Base-by-base conservation (phyloP, 2,113 vertebrate genomes). In the Chaenocephalus aceratus region DNA sequence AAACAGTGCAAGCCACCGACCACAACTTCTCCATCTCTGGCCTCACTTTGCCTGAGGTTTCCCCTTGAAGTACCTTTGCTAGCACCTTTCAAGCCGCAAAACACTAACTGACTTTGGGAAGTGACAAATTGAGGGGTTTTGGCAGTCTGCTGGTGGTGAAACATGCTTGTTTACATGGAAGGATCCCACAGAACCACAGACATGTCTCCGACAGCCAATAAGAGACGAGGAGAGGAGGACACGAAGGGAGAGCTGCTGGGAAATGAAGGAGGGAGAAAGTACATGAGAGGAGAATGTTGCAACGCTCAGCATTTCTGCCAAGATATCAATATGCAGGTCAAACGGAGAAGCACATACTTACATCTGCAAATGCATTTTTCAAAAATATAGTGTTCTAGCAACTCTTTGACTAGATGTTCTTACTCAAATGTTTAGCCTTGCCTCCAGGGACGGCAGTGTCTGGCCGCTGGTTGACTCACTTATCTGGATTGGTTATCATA, bases 71-170 rank as follows among this genome's bases (percentile, higher is more conserved):
- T 82, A 93, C 93, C 92, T 94, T 89, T 77, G 61, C 86, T 82
- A 68, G 82, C 90, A 95, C 93, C 94, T 95, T 91, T 80, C 71
- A 89, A 79, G 76, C 91, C 89, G 61, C 93, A 94, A 84, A 92
- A 88, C 86, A 91, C 89, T 82, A 86, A 88, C 81, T 86, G 83
- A 89, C 89, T 92, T 59, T 49, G 83, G 80, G 66, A 89, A 86
- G 88, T 90, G 91, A 93, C 92, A 95, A 94, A 93, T 94, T 93
- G 84, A 89, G 87, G 74, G 88, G 90, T 89, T 93, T 95, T 94
- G 85, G 85, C 88, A 91, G 88, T 66, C 45, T 72, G 79, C 80
- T 83, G 87, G 86, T 26, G 85, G 93, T 91, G 82, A 90, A 91
- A 90, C 81, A 68, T 23, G 82, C 76, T 83, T 92, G 91, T 93